Base-by-base conservation (phyloP, 2,797 vertebrate species). In the Phoxinus dragarum region DNA sequence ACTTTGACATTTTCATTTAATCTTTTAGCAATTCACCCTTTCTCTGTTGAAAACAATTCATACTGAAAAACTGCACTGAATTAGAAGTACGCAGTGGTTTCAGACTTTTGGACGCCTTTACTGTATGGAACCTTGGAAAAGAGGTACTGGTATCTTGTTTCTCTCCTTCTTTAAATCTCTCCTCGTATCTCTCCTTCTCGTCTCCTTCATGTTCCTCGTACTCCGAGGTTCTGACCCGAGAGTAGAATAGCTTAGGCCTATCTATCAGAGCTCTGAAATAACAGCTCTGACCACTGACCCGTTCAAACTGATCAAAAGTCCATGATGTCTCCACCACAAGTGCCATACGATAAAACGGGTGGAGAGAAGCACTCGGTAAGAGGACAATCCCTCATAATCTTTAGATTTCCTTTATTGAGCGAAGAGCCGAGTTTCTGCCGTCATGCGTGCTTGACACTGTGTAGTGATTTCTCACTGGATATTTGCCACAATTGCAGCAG, bases 391-490 rank as follows among this genome's bases (percentile, higher is more conserved):
- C 77, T 85, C 84, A 80, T 85, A 80, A 80, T 85, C 84, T 85
- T 85, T 66, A 79, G 68, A 80, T 82, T 91, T 90, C 82, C 67
- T 88, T 82, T 81, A 27, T 80, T 87, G 71, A 88, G 79, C 66
- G 84, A 81, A 66, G 83, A 79, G 54, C 72, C 78, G 19, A 72
- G 47, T 85, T 82, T 89, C 71, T 38, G 83, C 82, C 90, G 72
- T 80, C 88, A 87, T 89, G 86, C 86, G 47, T 64, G 90, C 90
- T 88, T 85, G 86, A 93, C 93, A 90, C 86, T 72, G 61, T 88
- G 82, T 89, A 83, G 77, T 90, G 85, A 88, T 94, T 93, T 92
- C 93, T 95, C 94, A 93, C 92, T 71, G 85, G 88, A 92, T 91
- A 90, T 93, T 89, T 93, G 89, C 91, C 92, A 93, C 92, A 90